Base-by-base conservation (phyloP, 2,797 vertebrate genomes). In the Smutsia gigantea region DNA sequence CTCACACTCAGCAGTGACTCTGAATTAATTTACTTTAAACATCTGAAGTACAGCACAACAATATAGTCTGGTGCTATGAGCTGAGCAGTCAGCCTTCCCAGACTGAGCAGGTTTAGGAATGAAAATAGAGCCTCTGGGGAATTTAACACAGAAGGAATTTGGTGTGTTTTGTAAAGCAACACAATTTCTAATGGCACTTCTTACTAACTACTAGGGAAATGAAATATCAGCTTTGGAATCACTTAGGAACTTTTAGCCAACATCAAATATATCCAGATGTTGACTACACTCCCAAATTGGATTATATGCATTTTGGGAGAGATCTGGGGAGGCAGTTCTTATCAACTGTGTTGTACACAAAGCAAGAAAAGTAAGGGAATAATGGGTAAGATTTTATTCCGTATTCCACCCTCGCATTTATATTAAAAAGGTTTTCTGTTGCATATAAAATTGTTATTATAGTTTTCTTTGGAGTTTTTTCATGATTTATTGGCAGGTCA, bases 11-110 rank as follows among this genome's bases (percentile, higher is more conserved):
- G 77, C 51, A 68, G 63, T 0, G 31, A 88, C 61, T 87, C 53
- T 81, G 55, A 88, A 72, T 66, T 69, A 94, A 61, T 79, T 95
- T 87, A 57, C 72, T 81, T 87, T 69, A 71, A 49, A 77, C 78
- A 42, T 53, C 84, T 81, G 37, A 72, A 68, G 68, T 31, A 18
- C 25, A 59, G 61, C 25, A 75, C 21, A 1, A 51, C 61, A 46
- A 2, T 29, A 3, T 14, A 61, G 72, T n/a, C 66, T 27, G 19
- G 18, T 37, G 8, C 66, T 55, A 0, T 21, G 53, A 53, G 10
- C 72, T 1, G 59, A 78, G 53, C 72, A 71, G 2, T 64, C 57
- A 34, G 68, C 55, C 74, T 63, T 71, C 55, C n/a, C 27, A 71
- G 72, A 68, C 4, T 31, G 42, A 34, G 31, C 51, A 59, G 68